Evolutionary conservation across 2,797 vertebrate species (phyloP), one percentile per base, ranked within the genome.

Genomic region (Megaceryle alcyon): DNA sequence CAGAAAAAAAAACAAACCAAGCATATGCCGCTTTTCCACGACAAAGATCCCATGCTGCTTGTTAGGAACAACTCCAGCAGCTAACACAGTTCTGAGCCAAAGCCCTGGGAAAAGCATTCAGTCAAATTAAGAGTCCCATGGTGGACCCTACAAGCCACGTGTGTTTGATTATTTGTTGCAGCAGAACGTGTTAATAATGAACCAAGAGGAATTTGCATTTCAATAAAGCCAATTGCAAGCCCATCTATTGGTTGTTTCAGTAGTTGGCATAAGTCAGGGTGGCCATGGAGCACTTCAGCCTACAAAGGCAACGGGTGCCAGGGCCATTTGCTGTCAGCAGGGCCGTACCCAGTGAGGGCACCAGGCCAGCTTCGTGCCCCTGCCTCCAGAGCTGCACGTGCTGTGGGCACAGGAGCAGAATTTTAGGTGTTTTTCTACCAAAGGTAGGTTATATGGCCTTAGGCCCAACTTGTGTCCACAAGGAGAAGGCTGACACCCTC

Each of bases 31-130:
- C 53, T 94, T 90, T 61, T 88, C 41, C 20, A 3, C 7, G 11
- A 84, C 90, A 86, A 84, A 91, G 77, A 72, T 92, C 91, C 89
- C 91, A 80, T 10, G 82, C 95, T 90, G 85, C 85, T 91, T 31
- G 35, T 86, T 88, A 84, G 87, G 91, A 96, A 79, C 21, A 6
- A 88, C 75, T 92, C 95, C 95, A 94, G 92, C 57, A 33, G 29
- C 77, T 84, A 84, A 60, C 25, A 10, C 73, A 63, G 85, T 23
- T 25, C 59, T 6, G 59, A 96, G 92, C 87, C 95, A 93, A 92
- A 64, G 69, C 76, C 6, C 86, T 8, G 35, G 44, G 65, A 65
- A 92, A 93, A 88, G 35, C 69, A 35, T 44, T 90, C 79, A 69
- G 59, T 19, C 92, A 69, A 90, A 91, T 82, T 63, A 64, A 26